phyloP scores from a whole-genome alignment of 2,113 vertebrate species.

The Aix galericulata region DNA sequence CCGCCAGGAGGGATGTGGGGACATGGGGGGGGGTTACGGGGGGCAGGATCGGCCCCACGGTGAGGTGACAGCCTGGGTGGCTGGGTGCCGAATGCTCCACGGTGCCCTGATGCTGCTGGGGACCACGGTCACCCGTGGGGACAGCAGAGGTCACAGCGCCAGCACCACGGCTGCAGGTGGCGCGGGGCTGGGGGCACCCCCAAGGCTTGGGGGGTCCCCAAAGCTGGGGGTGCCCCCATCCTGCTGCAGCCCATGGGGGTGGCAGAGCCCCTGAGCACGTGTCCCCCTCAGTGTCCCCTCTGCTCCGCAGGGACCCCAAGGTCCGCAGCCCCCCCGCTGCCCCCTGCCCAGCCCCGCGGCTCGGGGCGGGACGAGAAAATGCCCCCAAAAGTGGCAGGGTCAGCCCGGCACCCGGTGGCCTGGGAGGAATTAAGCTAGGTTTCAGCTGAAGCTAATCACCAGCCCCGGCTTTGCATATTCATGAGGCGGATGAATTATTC shows the following conservation, averaged over 20 bases:
- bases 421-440: conserved; percentile 43
- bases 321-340: fast-evolving
- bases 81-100: not conserved
- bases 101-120: not conserved
- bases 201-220: fast-evolving
- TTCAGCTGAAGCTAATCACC: conserved; percentile 66
- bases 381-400: not conserved
- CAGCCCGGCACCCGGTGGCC: not conserved
- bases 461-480: conserved; percentile 69
- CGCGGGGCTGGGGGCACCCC: not conserved
- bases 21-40: not conserved
- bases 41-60: not conserved
- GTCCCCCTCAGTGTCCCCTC: not conserved
- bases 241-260: not conserved
- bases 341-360: fast-evolving
- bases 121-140: not conserved
- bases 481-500: conserved; percentile 75
- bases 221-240: not conserved
- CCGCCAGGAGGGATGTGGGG: not conserved
- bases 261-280: not conserved
- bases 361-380: not conserved
- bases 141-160: not conserved
- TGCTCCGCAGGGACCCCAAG: fast-evolving
- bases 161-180: fast-evolving
- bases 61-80: not conserved